Evolutionary conservation across 2,113 vertebrate genomes (phyloP).

Genomic region (Poeciliopsis occidentalis): DNA sequence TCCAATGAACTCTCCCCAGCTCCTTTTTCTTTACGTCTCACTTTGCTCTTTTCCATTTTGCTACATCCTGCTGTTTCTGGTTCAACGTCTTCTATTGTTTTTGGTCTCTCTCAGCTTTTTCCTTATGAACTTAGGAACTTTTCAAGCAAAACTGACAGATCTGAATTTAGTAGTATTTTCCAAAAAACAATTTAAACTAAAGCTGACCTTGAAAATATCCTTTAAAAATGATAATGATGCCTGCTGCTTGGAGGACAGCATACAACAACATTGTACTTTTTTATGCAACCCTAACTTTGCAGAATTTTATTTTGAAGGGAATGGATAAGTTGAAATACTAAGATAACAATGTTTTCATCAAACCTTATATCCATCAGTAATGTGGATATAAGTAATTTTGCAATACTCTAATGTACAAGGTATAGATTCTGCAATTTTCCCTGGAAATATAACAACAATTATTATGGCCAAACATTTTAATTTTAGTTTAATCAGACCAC

Average conservation of each 20-base stretch:
- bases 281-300: background rate
- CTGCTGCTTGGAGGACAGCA: background rate
- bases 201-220: too few relatives aligned
- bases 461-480: background rate
- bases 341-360: too few relatives aligned
- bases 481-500: background rate
- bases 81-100: background rate
- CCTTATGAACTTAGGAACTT: background rate
- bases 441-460: background rate
- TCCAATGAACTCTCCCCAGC: constrained; percentile 20
- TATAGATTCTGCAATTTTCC: background rate
- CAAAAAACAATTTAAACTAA: background rate
- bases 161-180: background rate
- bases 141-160: constrained; percentile 3
- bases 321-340: background rate
- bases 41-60: constrained; percentile 14
- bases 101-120: background rate
- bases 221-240: background rate
- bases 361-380: background rate
- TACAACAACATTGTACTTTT: background rate
- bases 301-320: background rate
- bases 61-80: constrained; percentile 23
- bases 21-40: constrained; percentile 20
- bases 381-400: too few relatives aligned
- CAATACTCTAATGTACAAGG: too few relatives aligned